A percentile compares a stretch with the other conserved stretches of the same genome.
Evolutionary conservation across 2,113 vertebrate genomes (phyloP).

Genomic region (Centrocercus urophasianus): DNA sequence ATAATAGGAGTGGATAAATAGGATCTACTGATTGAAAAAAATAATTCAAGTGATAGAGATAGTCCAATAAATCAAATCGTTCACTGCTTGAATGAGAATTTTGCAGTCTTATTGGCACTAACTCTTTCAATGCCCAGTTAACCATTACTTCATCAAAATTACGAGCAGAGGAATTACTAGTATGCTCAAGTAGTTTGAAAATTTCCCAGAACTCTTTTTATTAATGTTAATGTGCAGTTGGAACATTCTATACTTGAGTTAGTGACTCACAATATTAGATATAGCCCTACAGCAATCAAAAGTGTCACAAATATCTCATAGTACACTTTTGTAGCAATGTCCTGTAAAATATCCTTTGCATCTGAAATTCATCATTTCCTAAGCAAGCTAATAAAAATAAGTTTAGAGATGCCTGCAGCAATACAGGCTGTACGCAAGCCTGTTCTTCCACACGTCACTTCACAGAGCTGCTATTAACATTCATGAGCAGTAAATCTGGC

Average conservation of each 20-base stretch:
- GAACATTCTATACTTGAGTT: background rate
- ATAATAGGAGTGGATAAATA: background rate
- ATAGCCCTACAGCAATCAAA: background rate
- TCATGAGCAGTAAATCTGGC: background rate
- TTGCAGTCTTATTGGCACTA: background rate
- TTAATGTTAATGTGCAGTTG: conserved; percentile 20
- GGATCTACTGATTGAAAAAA: background rate
- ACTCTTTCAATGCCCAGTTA: background rate
- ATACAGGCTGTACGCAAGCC: background rate
- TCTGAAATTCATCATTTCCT: conserved; percentile 5
- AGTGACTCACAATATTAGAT: background rate
- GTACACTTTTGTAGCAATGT: background rate
- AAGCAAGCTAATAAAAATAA: background rate
- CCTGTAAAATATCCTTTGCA: background rate
- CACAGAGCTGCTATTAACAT: background rate
- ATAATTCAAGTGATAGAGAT: background rate
- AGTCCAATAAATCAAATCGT: background rate
- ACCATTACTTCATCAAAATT: conserved; percentile 12
- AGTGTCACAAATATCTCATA: background rate
- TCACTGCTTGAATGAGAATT: background rate
- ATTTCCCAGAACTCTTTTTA: background rate
- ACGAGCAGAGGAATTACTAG: background rate
- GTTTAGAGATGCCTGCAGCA: background rate
- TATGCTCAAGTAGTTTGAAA: background rate
- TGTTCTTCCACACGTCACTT: background rate